Percentiles rank a stretch among this genome's conserved stretches.
phyloP scores from a whole-genome alignment of 2,888 invertebrate genomes.

The Drosophila hawaiiensis region DNA sequence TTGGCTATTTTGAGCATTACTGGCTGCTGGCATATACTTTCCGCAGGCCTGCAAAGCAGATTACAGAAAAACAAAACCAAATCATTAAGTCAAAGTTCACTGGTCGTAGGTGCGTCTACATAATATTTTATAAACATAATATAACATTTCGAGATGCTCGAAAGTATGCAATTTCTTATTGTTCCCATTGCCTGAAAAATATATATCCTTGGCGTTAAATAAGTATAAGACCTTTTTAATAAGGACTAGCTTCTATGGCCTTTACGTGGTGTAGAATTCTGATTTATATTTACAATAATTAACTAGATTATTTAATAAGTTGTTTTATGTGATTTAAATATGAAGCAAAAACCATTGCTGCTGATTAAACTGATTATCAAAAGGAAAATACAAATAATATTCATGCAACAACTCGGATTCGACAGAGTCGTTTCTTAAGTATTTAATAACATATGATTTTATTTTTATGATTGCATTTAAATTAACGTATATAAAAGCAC shows the following conservation, averaged over 20 bases:
- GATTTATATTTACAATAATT: not conserved
- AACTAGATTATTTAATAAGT: not conserved
- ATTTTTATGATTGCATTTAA: not conserved
- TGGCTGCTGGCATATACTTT: conserved; percentile 94
- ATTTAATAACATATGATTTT: not conserved
- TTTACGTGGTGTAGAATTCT: not conserved
- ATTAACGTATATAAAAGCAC: not conserved
- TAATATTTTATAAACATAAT: conserved; percentile 10
- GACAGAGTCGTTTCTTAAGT: not conserved
- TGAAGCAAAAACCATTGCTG: not conserved
- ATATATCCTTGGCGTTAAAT: not conserved
- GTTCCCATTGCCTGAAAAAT: not conserved
- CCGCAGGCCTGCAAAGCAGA: conserved; percentile 89
- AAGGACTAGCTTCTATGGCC: not conserved
- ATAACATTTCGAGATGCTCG: not conserved
- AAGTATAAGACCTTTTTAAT: not conserved
- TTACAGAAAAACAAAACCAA: conserved; percentile 10
- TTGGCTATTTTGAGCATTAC: conserved; percentile 92
- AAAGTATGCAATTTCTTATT: not conserved
- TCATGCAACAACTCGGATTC: not conserved
- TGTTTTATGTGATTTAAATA: not conserved
- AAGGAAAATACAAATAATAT: not conserved
- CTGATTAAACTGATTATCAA: not conserved
- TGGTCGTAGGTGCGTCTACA: not conserved
- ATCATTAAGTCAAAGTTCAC: conserved; percentile 11